Evolutionary conservation across 2,888 invertebrate species (phyloP), one percentile per base, ranked within the genome.

Genomic region (Drosophila nr. fundita): DNA sequence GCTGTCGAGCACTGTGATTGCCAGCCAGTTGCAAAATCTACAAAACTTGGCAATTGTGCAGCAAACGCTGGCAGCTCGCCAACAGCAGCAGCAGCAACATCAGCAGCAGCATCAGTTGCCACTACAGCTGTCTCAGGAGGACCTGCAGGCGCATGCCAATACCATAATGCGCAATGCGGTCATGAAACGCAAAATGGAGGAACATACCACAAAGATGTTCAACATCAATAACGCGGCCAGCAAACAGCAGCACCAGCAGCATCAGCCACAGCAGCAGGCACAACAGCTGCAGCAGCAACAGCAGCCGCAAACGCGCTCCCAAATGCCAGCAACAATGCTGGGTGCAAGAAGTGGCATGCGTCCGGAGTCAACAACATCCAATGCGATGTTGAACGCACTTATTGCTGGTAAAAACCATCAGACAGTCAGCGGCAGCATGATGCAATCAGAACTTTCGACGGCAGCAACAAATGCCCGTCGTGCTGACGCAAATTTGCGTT

Each of bases 111-210:
- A 68, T 27, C 55, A 34, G 13, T 38, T 55, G 36, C 69, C 59
- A 10, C 50, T 50, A 29, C 61, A 67, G 49, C 57, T 92, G 36
- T 86, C 91, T 0, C 92, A 92, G 34, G 92, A 92, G 73, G 92
- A 92, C 62, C 67, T 92, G 34, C 91, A 92, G 65, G 89, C 91
- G 1, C 92, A 92, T 80, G 91, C 92, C 7, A 92, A 91, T 67
- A 78, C 84, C 15, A 92, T 92, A 59, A 92, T 92, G 90, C 92
- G 92, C 42, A 92, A 92, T 80, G 92, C 92, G n/a, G 87, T 92
- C 55, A 89, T 92, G 63, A 92, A 92, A 55, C 92, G 92, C 30
- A 92, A 92, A 69, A 75, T 92, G 36, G 92, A 92, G 58, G 92
- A 92, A 45, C 92, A 92, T 76, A 83, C 83, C 1, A 87, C 84